Percentiles rank a stretch among this genome's conserved stretches.
Conservation (phyloP, 2,797 vertebrate species). For the Coluber constrictor region DNA sequence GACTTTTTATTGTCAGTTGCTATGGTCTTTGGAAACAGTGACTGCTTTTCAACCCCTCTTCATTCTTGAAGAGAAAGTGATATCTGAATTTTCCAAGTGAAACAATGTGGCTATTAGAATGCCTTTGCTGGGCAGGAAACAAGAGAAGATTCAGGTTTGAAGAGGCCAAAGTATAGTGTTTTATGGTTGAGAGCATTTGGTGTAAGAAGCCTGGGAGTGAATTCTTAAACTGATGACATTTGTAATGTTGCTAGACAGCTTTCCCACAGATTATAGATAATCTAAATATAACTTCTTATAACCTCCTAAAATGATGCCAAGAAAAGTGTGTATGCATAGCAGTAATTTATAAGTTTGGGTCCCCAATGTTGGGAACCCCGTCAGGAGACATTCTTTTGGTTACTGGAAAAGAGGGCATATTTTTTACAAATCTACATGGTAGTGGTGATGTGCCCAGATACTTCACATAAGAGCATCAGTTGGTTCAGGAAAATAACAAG, state of each 20-base stretch:
- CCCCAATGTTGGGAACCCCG: not conserved
- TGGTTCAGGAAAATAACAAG: not conserved
- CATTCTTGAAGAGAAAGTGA: not conserved
- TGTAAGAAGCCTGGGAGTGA: not conserved
- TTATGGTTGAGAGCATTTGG: not conserved
- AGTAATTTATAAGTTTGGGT: not conserved
- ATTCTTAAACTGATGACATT: not conserved
- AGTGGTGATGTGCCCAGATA: not conserved
- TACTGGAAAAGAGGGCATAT: not conserved
- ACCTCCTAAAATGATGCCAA: not conserved
- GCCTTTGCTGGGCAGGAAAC: not conserved
- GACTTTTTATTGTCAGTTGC: not conserved
- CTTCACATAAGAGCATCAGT: not conserved
- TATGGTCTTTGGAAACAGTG: not conserved
- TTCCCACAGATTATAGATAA: not conserved
- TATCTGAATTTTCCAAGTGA: not conserved
- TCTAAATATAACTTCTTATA: not conserved
- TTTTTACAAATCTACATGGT: not conserved
- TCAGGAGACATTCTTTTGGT: not conserved
- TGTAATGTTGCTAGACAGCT: not conserved
- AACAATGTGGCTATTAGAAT: not conserved
- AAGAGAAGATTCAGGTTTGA: not conserved
- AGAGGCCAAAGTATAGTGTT: not conserved
- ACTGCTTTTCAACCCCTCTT: not conserved
- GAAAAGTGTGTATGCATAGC: not conserved